These are phyloP conservation scores for Hipparchia semele DNA, from an alignment of 2,888 invertebrate species.

Conservation along the genomic window DNA sequence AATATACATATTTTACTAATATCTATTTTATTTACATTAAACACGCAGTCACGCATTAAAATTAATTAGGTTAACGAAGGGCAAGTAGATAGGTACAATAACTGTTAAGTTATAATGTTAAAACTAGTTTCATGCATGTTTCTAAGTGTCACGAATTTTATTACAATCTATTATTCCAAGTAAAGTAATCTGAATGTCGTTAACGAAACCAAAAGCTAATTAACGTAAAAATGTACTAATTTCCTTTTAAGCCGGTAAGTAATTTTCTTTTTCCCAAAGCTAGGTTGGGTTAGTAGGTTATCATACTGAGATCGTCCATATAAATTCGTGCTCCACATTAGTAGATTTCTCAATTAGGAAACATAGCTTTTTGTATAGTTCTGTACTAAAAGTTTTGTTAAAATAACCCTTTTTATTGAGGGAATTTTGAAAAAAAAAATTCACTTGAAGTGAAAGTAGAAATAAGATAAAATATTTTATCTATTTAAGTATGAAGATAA, in stretches of 20 bases:
- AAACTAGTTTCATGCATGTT: neutral
- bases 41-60: neutral
- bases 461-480: no score
- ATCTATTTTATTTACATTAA: neutral
- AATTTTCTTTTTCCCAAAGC: slow-evolving; percentile 4
- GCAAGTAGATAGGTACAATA: neutral
- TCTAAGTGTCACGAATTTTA: neutral
- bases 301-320: neutral
- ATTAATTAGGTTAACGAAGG: slow-evolving; percentile 1
- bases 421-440: neutral
- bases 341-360: neutral
- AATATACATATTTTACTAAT: no score
- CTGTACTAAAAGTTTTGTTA: no score
- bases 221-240: no score
- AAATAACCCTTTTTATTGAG: no score
- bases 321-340: neutral
- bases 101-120: no score
- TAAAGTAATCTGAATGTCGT: neutral
- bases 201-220: neutral
- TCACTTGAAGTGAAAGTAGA: no score
- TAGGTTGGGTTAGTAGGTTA: slow-evolving; percentile 27
- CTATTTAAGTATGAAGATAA: no score
- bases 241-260: neutral
- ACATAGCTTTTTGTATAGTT: no score
- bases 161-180: neutral